Evolutionary conservation across 2,797 vertebrate species (phyloP).

Genomic region (Arctocebus calabarensis): DNA sequence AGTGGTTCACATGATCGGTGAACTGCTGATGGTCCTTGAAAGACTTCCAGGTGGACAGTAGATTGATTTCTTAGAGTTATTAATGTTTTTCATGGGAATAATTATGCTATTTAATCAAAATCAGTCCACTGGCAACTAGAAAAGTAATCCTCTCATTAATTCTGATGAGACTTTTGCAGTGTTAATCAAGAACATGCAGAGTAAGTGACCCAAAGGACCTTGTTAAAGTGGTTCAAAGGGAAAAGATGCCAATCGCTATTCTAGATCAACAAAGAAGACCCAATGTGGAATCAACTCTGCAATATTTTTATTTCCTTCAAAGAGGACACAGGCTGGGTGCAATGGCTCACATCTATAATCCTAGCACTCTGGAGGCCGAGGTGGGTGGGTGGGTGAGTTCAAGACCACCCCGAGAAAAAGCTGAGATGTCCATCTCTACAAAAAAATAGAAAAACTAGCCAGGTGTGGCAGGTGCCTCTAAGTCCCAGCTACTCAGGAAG

Average conservation of each 20-base stretch:
- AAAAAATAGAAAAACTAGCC: too few relatives aligned
- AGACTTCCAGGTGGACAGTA: constrained; percentile 49
- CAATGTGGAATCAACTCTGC: background rate
- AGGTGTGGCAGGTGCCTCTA: too few relatives aligned
- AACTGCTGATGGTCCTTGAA: constrained; percentile 53
- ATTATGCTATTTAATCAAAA: constrained; percentile 70
- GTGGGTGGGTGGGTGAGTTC: too few relatives aligned
- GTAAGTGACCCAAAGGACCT: constrained; percentile 51
- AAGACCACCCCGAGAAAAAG: too few relatives aligned
- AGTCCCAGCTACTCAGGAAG: too few relatives aligned
- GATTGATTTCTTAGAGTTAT: constrained; percentile 58
- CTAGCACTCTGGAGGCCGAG: too few relatives aligned
- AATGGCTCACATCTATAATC: too few relatives aligned
- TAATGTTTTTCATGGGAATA: constrained; percentile 66
- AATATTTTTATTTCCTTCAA: constrained; percentile 69
- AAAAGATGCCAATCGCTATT: constrained; percentile 44
- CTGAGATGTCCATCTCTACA: too few relatives aligned
- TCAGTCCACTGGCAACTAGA: constrained; percentile 55
- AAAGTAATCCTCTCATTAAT: constrained; percentile 71
- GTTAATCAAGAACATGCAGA: constrained; percentile 69
- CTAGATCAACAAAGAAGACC: constrained; percentile 27
- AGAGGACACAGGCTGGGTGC: background rate
- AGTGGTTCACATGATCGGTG: background rate
- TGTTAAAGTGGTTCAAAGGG: constrained; percentile 54
- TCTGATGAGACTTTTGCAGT: constrained; percentile 58